Conservation (phyloP, 2,888 invertebrate genomes). For the Anaspis maculata region DNA sequence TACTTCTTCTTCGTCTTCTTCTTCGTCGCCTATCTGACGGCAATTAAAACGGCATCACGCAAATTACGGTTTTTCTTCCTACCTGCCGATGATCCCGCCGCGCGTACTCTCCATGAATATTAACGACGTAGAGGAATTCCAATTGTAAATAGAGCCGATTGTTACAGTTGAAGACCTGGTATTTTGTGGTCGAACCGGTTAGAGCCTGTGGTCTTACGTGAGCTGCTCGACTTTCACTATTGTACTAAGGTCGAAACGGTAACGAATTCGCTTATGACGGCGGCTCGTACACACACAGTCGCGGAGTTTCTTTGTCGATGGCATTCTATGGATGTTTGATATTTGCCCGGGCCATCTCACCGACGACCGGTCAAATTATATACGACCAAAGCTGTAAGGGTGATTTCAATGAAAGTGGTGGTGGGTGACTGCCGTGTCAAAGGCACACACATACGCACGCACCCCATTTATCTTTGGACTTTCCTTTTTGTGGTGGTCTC, state of each 20-base stretch:
- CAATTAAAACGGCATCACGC: no score
- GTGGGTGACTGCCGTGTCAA: no score
- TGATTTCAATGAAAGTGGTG: no score
- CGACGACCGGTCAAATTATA: neutral
- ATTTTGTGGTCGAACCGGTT: constrained; percentile 30
- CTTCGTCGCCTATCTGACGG: no score
- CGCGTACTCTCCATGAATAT: neutral
- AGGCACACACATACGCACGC: no score
- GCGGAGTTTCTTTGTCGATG: constrained; percentile 19
- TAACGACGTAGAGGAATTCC: constrained; percentile 18
- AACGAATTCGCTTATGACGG: constrained; percentile 25
- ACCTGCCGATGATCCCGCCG: no score
- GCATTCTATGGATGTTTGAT: constrained; percentile 22
- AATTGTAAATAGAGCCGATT: constrained; percentile 20
- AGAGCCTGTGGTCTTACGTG: constrained; percentile 19
- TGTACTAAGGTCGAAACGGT: constrained; percentile 18
- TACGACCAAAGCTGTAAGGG: no score
- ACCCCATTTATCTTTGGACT: no score
- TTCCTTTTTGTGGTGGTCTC: no score
- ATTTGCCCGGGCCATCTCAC: constrained; percentile 11
- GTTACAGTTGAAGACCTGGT: constrained; percentile 31
- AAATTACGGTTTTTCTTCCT: no score
- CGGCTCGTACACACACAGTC: no score
- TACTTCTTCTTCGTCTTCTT: no score
- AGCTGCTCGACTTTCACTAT: constrained; percentile 33